These are phyloP conservation scores for Sinodicranocentrus sp. DNA, from an alignment of 2,888 invertebrate genomes.

Conservation along the genomic window DNA sequence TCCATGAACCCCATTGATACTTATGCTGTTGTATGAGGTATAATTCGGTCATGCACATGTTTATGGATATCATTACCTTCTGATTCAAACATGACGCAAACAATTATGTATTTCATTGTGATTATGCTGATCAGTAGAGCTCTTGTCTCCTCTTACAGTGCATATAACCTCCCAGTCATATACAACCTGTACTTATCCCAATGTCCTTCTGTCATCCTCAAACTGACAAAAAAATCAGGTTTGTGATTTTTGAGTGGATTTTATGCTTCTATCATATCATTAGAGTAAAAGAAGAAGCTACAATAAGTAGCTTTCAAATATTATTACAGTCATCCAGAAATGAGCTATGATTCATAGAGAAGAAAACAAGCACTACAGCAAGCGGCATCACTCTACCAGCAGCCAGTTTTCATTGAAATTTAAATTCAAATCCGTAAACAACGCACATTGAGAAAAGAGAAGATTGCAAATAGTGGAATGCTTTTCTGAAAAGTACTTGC, in stretches of 20 bases:
- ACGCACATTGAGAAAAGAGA: not conserved
- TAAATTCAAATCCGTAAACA: conserved; percentile 48
- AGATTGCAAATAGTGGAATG: conserved; percentile 1
- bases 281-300: conserved; percentile 22
- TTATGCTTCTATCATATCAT: conserved; percentile 6
- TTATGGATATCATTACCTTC: conserved; percentile 11
- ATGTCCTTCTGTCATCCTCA: not conserved
- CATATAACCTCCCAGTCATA: not conserved
- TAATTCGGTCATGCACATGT: conserved; percentile 24
- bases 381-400: not conserved
- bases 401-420: conserved; percentile 62
- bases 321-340: conserved; percentile 32
- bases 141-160: not conserved
- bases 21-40: not conserved
- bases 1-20: conserved; percentile 12
- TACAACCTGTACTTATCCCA: conserved; percentile 2
- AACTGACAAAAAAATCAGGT: conserved; percentile 21
- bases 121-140: conserved; percentile 25
- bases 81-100: conserved; percentile 3
- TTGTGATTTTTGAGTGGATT: conserved; percentile 16
- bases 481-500: not conserved
- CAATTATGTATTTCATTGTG: not conserved
- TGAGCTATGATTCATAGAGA: conserved; percentile 54
- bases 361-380: conserved; percentile 32
- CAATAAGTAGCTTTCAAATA: conserved; percentile 10